Conservation (phyloP, 2,113 vertebrate genomes). For the Clarias gariepinus region DNA sequence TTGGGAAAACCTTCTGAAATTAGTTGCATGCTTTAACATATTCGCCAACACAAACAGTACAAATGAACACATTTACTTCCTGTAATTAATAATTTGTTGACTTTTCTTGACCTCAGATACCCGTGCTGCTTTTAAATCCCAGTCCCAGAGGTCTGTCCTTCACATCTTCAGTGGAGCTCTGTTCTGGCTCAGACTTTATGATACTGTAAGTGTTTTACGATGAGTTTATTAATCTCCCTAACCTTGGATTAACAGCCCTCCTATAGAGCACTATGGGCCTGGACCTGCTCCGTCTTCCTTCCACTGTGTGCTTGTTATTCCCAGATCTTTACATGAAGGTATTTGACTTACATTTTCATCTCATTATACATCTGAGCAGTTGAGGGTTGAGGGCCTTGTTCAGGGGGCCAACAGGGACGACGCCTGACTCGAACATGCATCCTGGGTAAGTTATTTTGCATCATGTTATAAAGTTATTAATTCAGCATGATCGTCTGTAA, state of each 20-base stretch:
- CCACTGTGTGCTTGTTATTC: not conserved
- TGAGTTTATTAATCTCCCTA: not conserved
- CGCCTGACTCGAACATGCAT: not conserved
- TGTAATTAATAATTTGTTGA: no score
- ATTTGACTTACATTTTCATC: no score
- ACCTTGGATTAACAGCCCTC: not conserved
- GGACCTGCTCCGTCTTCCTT: not conserved
- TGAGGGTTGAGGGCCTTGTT: no score
- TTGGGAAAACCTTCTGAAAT: no score
- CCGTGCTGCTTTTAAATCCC: not conserved
- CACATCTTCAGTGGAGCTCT: not conserved
- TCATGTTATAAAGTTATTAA: not conserved
- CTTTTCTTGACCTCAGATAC: no score
- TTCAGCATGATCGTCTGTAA: not conserved
- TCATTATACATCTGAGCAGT: no score
- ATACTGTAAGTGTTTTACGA: not conserved
- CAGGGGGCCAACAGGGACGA: no score
- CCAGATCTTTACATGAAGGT: not conserved
- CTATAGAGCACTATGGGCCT: not conserved
- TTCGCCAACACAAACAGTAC: no score
- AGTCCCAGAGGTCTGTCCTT: not conserved
- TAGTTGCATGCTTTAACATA: no score
- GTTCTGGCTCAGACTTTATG: not conserved
- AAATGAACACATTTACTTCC: no score
- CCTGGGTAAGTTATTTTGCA: not conserved